Evolutionary conservation across 1,140 invertebrate species (phyloP), one percentile per base, ranked within the genome.

Genomic region (Cyrtorhinus lividipennis): DNA sequence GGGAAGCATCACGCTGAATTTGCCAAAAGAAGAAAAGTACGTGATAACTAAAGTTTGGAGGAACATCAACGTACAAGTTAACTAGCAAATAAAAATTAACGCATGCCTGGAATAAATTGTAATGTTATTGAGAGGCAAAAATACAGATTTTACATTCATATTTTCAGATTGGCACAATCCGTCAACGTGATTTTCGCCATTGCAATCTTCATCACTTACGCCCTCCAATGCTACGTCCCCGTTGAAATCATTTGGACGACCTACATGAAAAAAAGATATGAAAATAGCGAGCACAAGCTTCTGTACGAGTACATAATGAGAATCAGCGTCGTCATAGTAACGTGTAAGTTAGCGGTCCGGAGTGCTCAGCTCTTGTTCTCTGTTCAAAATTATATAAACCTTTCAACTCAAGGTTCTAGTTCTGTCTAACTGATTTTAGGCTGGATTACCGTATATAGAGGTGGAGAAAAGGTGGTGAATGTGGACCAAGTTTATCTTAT

Each of bases 181-280:
- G 86, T 92, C n/a, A 85, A 86, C 69, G 73, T 90, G 1, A 83
- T 91, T 72, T 94, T 94, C 72, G 86, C 89, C 0, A 67, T 93
- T 1, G 88, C 90, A 0, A 92, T 94, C 27, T 93, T 90, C 73
- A 85, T 95, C 59, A 88, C 89, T 0, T 95, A 94, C 75, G 87
- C 86, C 1, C 75, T 97, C n/a, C 93, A 97, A 75, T 86, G 91
- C 53, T 98, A 93, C 74, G 92, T 97, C 1, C 91, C 94, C 0
- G 83, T 95, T 12, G 83, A 88, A 65, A 92, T 97, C 30, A 77
- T 94, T 24, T 95, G 91, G 90, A 82, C 84, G 18, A 82, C 79
- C 2, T 87, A 86, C 69, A 66, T 87, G 25, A 72, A 77, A 13
- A 79, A 82, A 12, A 73, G 75, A 18, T 67, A 85, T 18, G 72